Base-by-base conservation (phyloP, 2,888 invertebrate genomes). In the Spodoptera picta region DNA sequence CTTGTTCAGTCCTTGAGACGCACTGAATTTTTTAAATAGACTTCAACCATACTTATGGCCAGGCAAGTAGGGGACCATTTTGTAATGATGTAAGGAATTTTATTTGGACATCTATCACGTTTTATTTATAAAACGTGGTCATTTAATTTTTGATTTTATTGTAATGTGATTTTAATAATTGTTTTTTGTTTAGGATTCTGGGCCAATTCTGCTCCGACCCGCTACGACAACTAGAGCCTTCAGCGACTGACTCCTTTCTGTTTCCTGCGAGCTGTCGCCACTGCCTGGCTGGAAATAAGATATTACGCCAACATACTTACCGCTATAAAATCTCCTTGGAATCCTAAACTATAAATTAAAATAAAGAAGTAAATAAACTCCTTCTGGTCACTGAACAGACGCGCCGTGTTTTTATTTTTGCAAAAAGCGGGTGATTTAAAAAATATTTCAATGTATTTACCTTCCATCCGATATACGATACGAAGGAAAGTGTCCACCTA, bases 191-290 rank as follows among this genome's bases (percentile, higher is more conserved):
- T 83, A 94, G 94, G 93, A 87, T 90, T 88, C 79, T 92, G 93
- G 93, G 87, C 85, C 71, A 90, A 90, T 82, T 77, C 90, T 51
- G 89, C 81, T 67, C 75, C 90, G 64, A 80, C 82, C 66, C 90
- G 87, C 85, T 93, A 93, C 87, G 88, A 90, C 88, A 91, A 92
- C 87, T 93, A 93, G 84, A 87, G 69, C 76, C 66, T 53, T 59
- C 71, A 65, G 73, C 73, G 70, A 75, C 78, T 73, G 81, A 83
- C 61, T 79, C 55, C 71, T 75, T 86, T 87, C 74, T 81, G 79
- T 83, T 86, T 79, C 76, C 75, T 68, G 74, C 80, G 65, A 71
- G 75, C 82, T 82, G 78, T 79, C 78, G 57, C 79, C 81, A 79
- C 79, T 69, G 72, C 69, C 76, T 77, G 80, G 81, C 85, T 83